Evolutionary conservation across 2,113 vertebrate species (phyloP).

Genomic region (Onychostoma macrolepis): DNA sequence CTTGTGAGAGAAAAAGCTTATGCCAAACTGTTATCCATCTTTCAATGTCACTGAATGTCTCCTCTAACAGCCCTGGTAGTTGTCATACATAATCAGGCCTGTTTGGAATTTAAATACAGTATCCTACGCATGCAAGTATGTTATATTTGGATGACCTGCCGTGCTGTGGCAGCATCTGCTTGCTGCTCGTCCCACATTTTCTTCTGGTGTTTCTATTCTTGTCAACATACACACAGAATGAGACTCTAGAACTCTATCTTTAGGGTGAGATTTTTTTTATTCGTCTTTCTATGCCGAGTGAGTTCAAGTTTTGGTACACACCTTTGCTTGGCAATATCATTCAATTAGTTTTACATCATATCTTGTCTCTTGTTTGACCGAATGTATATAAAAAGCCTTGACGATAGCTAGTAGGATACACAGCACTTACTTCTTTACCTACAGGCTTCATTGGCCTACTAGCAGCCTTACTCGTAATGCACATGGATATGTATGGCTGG

Average conservation of each 20-base stretch:
- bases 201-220: conserved; percentile 39
- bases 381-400: background rate
- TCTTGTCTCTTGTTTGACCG: background rate
- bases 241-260: background rate
- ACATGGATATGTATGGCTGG: conserved; percentile 36
- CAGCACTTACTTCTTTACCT: conserved; percentile 16
- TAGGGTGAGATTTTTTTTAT: background rate
- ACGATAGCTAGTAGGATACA: conserved; percentile 10
- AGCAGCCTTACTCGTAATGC: conserved; percentile 23
- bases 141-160: conserved; percentile 45
- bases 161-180: conserved; percentile 28
- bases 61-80: conserved; percentile 33
- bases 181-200: conserved; percentile 41
- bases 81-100: conserved; percentile 31
- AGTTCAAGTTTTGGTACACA: background rate
- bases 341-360: background rate
- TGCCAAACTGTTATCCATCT: conserved; percentile 45
- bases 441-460: conserved; percentile 13
- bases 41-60: conserved; percentile 42
- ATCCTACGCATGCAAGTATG: conserved; percentile 35
- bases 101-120: conserved; percentile 34
- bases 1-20: conserved; percentile 42
- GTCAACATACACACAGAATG: conserved; percentile 24
- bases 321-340: background rate
- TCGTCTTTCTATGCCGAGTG: background rate